These are phyloP conservation scores for Palythoa caribaeorum DNA, from an alignment of 92 coral and sea anemone genomes.

Conservation along the genomic window DNA sequence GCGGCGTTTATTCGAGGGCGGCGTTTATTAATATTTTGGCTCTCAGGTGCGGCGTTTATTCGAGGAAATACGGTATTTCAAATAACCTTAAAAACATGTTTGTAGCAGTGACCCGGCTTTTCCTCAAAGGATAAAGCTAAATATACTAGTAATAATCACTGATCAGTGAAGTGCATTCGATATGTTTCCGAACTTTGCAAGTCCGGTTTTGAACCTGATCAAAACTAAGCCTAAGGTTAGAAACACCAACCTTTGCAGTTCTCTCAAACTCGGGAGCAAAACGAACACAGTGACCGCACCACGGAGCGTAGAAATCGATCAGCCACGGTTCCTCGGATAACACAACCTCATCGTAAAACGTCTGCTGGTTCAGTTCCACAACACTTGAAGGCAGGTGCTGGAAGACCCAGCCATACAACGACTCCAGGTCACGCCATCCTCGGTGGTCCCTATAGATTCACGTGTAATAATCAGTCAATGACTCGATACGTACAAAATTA, in stretches of 20 bases:
- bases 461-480: background rate
- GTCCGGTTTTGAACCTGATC: too few species aligned
- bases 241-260: slow-evolving; percentile 78
- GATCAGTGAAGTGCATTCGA: too few species aligned
- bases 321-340: slow-evolving; percentile 89
- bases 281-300: slow-evolving; percentile 99
- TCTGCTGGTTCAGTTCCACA: slow-evolving; percentile 68
- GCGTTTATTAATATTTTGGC: too few species aligned
- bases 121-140: too few species aligned
- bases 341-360: slow-evolving; percentile 76
- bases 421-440: slow-evolving; percentile 94
- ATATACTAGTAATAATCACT: too few species aligned
- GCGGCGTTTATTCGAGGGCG: too few species aligned
- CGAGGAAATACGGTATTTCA: too few species aligned
- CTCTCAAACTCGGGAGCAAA: slow-evolving; percentile 95
- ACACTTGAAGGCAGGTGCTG: slow-evolving; percentile 92
- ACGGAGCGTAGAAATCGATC: slow-evolving; percentile 94
- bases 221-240: too few species aligned
- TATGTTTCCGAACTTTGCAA: too few species aligned
- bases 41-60: too few species aligned
- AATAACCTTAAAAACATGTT: too few species aligned
- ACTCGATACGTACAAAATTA: background rate
- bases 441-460: slow-evolving; percentile 68
- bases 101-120: too few species aligned
- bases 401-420: slow-evolving; percentile 92